These are phyloP conservation scores for Rotaria magnacalcarata DNA, from an alignment of 2,888 invertebrate species.

Conservation along the genomic window DNA sequence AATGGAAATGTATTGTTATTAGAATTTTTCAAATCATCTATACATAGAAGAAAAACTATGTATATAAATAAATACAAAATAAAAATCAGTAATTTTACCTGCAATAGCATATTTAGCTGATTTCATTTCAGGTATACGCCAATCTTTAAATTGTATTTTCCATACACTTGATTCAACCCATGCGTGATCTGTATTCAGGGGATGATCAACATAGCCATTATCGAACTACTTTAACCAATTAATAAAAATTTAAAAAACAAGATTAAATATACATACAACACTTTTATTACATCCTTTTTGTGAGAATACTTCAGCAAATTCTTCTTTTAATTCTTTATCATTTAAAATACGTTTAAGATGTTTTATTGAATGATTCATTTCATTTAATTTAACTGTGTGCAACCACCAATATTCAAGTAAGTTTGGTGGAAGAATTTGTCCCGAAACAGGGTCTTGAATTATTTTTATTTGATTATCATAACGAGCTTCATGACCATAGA, in stretches of 20 bases:
- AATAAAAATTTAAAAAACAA: background rate
- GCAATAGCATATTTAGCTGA: background rate
- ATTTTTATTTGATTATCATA: conserved; percentile 9
- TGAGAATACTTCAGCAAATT: conserved; percentile 27
- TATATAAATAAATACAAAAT: no score
- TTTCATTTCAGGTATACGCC: conserved; percentile 32
- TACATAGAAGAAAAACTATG: no score
- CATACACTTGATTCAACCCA: conserved; percentile 18
- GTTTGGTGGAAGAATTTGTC: conserved; percentile 23
- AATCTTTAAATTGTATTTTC: conserved; percentile 35
- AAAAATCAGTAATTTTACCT: background rate
- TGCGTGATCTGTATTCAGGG: conserved; percentile 28
- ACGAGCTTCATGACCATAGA: conserved; percentile 30
- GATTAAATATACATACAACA: background rate
- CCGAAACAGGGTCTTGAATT: conserved; percentile 28
- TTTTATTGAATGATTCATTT: background rate
- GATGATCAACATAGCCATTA: conserved; percentile 35
- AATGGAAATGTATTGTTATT: background rate
- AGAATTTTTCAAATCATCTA: background rate
- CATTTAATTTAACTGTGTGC: background rate
- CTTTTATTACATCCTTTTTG: conserved; percentile 35
- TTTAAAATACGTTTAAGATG: background rate
- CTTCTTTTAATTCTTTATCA: conserved; percentile 34
- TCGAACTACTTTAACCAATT: background rate
- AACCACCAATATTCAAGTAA: conserved; percentile 15